A percentile compares a stretch with the other conserved stretches of the same genome.
phyloP scores from a whole-genome alignment of 1,140 invertebrate genomes.

The Trachelipus rathkii region DNA sequence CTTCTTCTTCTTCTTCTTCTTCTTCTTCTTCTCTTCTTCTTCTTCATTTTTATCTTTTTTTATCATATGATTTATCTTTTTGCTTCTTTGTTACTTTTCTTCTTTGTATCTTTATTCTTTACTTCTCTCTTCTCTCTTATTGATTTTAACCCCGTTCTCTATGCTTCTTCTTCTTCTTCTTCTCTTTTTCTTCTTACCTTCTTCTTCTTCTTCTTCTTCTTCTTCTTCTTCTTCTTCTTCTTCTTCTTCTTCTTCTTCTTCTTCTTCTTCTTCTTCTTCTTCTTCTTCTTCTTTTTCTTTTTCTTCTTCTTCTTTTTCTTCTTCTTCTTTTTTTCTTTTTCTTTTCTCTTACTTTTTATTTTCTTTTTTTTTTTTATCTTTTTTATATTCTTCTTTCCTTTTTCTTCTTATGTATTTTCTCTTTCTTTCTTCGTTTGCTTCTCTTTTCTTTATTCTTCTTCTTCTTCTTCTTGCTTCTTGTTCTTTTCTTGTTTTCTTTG shows the following conservation, averaged over 20 bases:
- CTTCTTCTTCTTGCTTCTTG: not conserved
- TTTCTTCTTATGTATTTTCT: no score
- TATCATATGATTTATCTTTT: not conserved
- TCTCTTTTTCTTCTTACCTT: not conserved
- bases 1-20: not conserved
- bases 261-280: not conserved
- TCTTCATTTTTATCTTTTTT: not conserved
- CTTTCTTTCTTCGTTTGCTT: no score
- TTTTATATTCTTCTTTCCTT: not conserved
- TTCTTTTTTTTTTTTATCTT: not conserved
- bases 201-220: not conserved
- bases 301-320: not conserved
- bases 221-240: not conserved
- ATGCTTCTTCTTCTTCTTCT: not conserved
- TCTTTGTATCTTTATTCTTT: not conserved
- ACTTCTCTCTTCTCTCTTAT: not conserved
- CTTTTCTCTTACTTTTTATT: not conserved
- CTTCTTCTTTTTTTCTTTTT: not conserved
- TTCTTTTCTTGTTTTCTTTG: not conserved
- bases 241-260: not conserved
- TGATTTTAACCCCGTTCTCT: not conserved
- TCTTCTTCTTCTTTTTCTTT: not conserved
- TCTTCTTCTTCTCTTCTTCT: not conserved
- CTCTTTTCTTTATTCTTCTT: not conserved
- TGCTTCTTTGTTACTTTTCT: not conserved